These are phyloP conservation scores for Phlogophora meticulosa DNA, from an alignment of 2,888 invertebrate species.

Conservation along the genomic window DNA sequence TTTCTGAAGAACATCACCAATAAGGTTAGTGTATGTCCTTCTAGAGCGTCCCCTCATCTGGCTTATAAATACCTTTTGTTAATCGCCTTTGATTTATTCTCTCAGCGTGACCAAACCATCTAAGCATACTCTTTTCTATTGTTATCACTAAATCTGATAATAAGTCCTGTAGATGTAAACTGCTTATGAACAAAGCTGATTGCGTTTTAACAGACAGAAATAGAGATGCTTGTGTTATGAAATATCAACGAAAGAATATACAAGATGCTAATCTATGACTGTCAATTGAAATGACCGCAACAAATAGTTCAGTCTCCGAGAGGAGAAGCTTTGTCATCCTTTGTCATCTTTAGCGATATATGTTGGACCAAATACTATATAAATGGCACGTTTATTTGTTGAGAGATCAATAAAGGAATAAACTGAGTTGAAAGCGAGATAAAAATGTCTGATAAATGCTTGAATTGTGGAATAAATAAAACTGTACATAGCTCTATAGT, in stretches of 20 bases:
- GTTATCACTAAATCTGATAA: no score
- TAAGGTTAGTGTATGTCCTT: no score
- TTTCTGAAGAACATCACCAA: no score
- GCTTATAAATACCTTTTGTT: no score
- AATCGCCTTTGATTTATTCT: no score
- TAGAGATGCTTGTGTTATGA: no score
- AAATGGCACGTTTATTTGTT: not conserved
- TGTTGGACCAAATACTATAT: not conserved
- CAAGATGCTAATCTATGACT: not conserved
- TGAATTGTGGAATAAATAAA: not conserved
- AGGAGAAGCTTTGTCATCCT: not conserved
- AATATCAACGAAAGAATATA: not conserved
- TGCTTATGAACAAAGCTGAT: no score
- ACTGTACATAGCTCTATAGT: no score
- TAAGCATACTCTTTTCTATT: no score
- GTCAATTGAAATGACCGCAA: constrained; percentile 6
- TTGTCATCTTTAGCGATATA: constrained; percentile 1
- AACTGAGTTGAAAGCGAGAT: constrained; percentile 6
- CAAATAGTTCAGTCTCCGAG: not conserved
- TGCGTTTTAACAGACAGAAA: no score
- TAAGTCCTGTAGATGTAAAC: not conserved
- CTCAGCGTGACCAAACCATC: no score
- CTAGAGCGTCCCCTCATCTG: no score
- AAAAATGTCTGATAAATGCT: not conserved
- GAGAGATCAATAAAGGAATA: constrained; percentile 7